Base-by-base conservation (phyloP, 1,140 invertebrate genomes). In the Drosophila tristis region DNA sequence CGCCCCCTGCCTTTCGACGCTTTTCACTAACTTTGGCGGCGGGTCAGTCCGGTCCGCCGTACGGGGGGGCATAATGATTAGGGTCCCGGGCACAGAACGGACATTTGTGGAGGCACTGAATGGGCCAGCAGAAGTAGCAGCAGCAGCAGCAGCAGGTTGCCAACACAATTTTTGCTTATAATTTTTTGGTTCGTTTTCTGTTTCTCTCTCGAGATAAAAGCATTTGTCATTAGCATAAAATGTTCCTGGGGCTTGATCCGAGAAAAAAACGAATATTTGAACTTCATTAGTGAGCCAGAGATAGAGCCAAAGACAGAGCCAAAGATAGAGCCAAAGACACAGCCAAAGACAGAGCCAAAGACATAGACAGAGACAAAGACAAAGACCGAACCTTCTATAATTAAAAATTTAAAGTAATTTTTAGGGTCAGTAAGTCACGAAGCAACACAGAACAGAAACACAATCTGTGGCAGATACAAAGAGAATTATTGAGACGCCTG, bases 171-270 rank as follows among this genome's bases (percentile, higher is more conserved):
- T 81, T 65, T 74, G 59, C 68, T 74, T 81, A 78, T 78, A 72
- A 78, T 87, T 78, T 78, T 78, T 81, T 54, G 73, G 11, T 50
- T 58, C 73, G 47, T 50, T 59, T 70, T 49, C 31, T 31, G 42
- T 57, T 55, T 45, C 45, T 59, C 51, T 54, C 56, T 58, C 29
- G 64, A 87, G 82, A 87, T 87, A 87, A 87, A 87, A 87, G 82
- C 82, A 89, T 89, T 87, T 87, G 84, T 89, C 82, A 87, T 87
- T 87, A 87, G 82, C 82, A 89, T 87, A 82, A 89, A 87, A 89
- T 79, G 72, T 68, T 49, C 64, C 78, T 73, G 81, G 60, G 55
- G 68, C 81, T 71, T 74, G 57, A 67, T 78, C 71, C 47, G 43
- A 47, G 63, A 58, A 29, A 39, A 47, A 58, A 64, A 50, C 43